phyloP scores from a whole-genome alignment of 2,113 vertebrate genomes.

The Morone chrysops region DNA sequence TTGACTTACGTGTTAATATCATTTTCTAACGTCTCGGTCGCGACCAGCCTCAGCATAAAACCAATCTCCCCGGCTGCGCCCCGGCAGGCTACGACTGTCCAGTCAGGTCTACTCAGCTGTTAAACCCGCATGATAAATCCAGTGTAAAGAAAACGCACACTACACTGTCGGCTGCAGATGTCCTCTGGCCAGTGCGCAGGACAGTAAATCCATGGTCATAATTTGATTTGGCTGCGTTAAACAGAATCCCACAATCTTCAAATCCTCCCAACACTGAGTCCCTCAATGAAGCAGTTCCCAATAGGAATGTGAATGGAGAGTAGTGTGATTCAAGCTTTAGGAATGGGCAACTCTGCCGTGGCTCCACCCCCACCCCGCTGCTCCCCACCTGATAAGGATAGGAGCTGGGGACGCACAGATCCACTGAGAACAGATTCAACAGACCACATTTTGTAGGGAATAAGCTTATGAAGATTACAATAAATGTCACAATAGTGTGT shows the following conservation, averaged over 20 bases:
- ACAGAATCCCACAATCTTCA: constrained; percentile 31
- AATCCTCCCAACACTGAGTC: constrained; percentile 19
- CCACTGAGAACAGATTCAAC: not conserved
- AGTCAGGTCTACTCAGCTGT: constrained; percentile 62
- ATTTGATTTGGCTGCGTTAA: constrained; percentile 20
- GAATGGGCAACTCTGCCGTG: constrained; percentile 69
- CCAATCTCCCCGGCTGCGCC: constrained; percentile 41
- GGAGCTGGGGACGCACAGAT: constrained; percentile 27
- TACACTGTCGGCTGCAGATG: constrained; percentile 20
- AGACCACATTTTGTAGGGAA: not conserved
- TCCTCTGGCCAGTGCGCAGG: constrained; percentile 16
- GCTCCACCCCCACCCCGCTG: constrained; percentile 73
- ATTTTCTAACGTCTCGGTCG: constrained; percentile 60
- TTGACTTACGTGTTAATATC: constrained; percentile 85
- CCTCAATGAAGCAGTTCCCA: constrained; percentile 55
- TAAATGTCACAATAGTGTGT: not conserved
- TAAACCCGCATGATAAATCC: constrained; percentile 79
- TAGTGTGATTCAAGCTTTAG: constrained; percentile 80
- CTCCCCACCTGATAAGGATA: constrained; percentile 66
- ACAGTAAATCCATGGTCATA: constrained; percentile 74
- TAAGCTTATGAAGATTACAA: not conserved
- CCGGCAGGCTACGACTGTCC: constrained; percentile 37
- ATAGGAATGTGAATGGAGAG: constrained; percentile 81
- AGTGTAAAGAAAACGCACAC: constrained; percentile 29
- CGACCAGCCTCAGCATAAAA: constrained; percentile 54